Percentiles rank a stretch among this genome's conserved stretches.
These are phyloP conservation scores for Dynastes grantii DNA, from an alignment of 2,888 invertebrate species.

Conservation along the genomic window DNA sequence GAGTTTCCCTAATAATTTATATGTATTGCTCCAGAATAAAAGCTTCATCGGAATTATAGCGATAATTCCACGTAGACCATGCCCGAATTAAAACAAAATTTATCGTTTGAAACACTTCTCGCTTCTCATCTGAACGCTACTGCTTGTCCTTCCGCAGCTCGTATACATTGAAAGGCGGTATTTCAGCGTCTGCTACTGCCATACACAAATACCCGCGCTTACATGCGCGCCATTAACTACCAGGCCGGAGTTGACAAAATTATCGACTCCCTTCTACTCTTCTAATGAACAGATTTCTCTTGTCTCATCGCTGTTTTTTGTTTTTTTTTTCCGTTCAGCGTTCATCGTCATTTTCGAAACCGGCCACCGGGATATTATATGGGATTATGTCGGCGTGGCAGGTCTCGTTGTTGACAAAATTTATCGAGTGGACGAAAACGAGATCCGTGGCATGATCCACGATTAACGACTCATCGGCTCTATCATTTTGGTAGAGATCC, in stretches of 20 bases:
- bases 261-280: conserved; percentile 11
- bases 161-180: background rate
- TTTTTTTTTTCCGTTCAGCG: background rate
- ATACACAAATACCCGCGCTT: background rate
- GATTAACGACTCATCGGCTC: conserved; percentile 40
- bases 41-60: background rate
- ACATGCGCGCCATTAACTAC: background rate
- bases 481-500: conserved; percentile 23
- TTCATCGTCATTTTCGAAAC: background rate
- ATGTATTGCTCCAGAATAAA: background rate
- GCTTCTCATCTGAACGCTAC: no score
- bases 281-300: conserved; percentile 8
- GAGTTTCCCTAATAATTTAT: no score
- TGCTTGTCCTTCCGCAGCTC: conserved; percentile 7
- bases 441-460: conserved; percentile 10
- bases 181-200: background rate
- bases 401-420: conserved; percentile 36
- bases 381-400: conserved; percentile 20
- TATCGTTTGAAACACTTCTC: background rate
- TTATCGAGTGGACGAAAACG: conserved; percentile 30
- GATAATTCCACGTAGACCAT: background rate
- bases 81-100: conserved; percentile 15
- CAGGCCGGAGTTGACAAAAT: conserved; percentile 24
- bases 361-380: background rate
- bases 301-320: background rate